Percentiles rank a stretch among this genome's conserved stretches.
Evolutionary conservation across 2,797 vertebrate genomes (phyloP).

Genomic region (Ateles fusciceps): DNA sequence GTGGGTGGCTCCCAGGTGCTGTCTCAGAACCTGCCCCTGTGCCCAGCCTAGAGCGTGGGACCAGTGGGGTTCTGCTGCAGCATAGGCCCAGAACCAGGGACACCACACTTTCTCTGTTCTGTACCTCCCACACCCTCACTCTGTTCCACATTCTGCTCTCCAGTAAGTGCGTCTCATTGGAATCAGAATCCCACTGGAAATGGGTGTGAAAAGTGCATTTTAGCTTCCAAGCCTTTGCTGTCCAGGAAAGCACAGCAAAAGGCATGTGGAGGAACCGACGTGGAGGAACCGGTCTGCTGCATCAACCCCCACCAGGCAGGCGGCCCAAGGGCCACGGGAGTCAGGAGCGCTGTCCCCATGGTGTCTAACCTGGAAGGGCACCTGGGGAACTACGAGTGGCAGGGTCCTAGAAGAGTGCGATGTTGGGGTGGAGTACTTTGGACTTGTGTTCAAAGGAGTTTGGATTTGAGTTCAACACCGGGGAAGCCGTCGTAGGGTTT

Average conservation of each 20-base stretch:
- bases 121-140: rapidly evolving
- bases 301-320: not conserved
- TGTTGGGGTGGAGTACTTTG: not conserved
- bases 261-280: rapidly evolving
- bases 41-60: not conserved
- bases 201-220: not conserved
- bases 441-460: not conserved
- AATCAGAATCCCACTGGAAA: not conserved
- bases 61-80: not conserved
- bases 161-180: not conserved
- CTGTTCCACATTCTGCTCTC: not conserved
- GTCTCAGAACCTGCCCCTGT: not conserved
- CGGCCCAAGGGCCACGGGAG: rapidly evolving
- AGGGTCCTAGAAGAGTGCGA: no score
- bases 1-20: not conserved
- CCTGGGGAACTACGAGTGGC: no score
- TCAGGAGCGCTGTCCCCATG: not conserved
- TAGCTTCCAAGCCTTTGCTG: not conserved
- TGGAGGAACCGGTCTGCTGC: not conserved
- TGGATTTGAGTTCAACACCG: not conserved
- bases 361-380: not conserved
- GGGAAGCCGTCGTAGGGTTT: not conserved
- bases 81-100: not conserved
- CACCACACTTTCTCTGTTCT: not conserved
- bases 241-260: not conserved